These are phyloP conservation scores for Idaea straminata DNA, from an alignment of 2,888 invertebrate species.

Conservation along the genomic window DNA sequence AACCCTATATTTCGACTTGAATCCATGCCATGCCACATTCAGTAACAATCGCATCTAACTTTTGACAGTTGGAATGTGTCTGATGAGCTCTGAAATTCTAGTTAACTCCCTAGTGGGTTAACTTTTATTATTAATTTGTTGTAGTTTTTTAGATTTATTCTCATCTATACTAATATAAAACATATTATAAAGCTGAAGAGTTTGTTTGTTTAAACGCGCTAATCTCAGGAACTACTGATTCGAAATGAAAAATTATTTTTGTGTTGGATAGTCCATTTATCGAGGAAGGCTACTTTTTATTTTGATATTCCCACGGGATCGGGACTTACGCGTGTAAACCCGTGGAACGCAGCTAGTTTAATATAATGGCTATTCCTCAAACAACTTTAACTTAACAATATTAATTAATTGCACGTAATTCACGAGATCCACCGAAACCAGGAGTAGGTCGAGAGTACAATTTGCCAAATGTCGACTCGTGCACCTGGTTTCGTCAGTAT, in stretches of 20 bases:
- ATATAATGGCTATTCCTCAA: too few relatives aligned
- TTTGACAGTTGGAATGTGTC: constrained; percentile 18
- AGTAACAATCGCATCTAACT: constrained; percentile 12
- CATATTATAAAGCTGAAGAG: too few relatives aligned
- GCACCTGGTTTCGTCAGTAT: constrained; percentile 31
- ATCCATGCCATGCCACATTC: not conserved
- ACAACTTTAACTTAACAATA: not conserved
- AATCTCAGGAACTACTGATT: too few relatives aligned
- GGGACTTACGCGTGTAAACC: too few relatives aligned
- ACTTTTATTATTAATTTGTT: not conserved
- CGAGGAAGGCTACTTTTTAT: too few relatives aligned
- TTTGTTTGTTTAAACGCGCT: too few relatives aligned
- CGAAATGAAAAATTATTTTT: too few relatives aligned
- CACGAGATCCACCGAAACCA: not conserved
- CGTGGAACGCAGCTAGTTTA: too few relatives aligned
- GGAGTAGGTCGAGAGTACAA: constrained; percentile 20
- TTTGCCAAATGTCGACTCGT: constrained; percentile 28
- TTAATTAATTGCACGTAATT: not conserved
- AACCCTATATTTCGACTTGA: not conserved
- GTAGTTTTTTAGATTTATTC: not conserved
- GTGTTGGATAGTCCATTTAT: too few relatives aligned
- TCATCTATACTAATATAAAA: too few relatives aligned
- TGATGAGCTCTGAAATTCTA: not conserved
- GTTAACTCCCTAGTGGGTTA: not conserved
- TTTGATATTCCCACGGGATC: too few relatives aligned